Evolutionary conservation across 2,797 vertebrate genomes (phyloP).

Genomic region (Hyperoplus lanceolatus): DNA sequence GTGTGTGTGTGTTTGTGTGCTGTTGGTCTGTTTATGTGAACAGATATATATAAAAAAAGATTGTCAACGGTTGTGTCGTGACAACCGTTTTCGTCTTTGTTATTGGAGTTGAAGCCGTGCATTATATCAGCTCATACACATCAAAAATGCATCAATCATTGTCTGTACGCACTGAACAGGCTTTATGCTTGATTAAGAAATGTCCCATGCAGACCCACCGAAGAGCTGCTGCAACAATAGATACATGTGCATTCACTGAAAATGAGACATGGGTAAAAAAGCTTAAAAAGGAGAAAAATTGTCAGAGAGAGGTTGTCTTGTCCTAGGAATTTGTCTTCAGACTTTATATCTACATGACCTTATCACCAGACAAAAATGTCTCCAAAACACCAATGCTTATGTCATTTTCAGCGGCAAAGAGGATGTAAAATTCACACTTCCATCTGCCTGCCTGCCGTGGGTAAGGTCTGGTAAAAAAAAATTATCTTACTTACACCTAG

Average conservation of each 20-base stretch:
- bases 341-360: background rate
- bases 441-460: no score
- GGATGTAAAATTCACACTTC: background rate
- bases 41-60: background rate
- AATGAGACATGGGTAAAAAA: background rate
- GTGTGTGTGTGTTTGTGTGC: background rate
- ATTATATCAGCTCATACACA: background rate
- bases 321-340: background rate
- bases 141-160: slow-evolving; percentile 36
- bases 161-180: background rate
- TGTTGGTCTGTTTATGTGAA: background rate
- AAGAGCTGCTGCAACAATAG: slow-evolving; percentile 8
- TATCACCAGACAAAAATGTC: background rate
- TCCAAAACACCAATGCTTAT: background rate
- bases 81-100: background rate
- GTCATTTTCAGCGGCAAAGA: no score
- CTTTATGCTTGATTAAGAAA: slow-evolving; percentile 27
- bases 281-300: background rate
- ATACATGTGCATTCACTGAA: slow-evolving; percentile 1
- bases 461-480: no score
- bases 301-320: background rate
- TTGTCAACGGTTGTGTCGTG: background rate
- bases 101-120: background rate
- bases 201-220: background rate
- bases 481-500: background rate